Evolutionary conservation across 2,888 invertebrate genomes (phyloP).

Genomic region (Hypomecis atomaria): DNA sequence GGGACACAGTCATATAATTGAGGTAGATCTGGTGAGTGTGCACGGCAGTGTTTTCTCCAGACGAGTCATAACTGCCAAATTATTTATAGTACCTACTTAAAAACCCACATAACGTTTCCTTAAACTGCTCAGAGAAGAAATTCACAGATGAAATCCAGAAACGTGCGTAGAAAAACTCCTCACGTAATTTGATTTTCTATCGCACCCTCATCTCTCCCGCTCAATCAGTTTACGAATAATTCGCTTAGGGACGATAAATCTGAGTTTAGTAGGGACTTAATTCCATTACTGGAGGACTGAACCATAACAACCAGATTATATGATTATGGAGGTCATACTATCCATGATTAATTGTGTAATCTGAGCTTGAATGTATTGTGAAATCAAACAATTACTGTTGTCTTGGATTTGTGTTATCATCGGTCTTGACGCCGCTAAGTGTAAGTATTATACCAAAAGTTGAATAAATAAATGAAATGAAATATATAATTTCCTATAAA

Average conservation of each 20-base stretch:
- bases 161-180: neutral
- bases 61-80: no score
- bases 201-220: slow-evolving; percentile 62
- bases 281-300: slow-evolving; percentile 68
- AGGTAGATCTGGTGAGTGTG: no score
- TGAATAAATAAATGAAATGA: no score
- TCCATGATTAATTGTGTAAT: slow-evolving; percentile 61
- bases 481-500: no score
- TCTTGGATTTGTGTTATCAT: slow-evolving; percentile 23
- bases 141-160: neutral
- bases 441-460: no score
- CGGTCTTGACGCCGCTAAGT: no score
- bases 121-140: no score
- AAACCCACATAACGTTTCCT: neutral
- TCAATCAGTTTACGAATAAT: slow-evolving; percentile 77
- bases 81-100: no score
- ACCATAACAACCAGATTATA: slow-evolving; percentile 65
- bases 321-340: slow-evolving; percentile 71
- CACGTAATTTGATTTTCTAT: slow-evolving; percentile 13
- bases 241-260: slow-evolving; percentile 82
- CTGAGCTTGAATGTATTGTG: slow-evolving; percentile 49
- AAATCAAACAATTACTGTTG: slow-evolving; percentile 42
- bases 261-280: slow-evolving; percentile 72
- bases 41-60: no score
- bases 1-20: no score